Evolutionary conservation across 30 jellyfish, hydroid and myxozoan genomes (phyloP).

Genomic region (Nemopilema nomurai): DNA sequence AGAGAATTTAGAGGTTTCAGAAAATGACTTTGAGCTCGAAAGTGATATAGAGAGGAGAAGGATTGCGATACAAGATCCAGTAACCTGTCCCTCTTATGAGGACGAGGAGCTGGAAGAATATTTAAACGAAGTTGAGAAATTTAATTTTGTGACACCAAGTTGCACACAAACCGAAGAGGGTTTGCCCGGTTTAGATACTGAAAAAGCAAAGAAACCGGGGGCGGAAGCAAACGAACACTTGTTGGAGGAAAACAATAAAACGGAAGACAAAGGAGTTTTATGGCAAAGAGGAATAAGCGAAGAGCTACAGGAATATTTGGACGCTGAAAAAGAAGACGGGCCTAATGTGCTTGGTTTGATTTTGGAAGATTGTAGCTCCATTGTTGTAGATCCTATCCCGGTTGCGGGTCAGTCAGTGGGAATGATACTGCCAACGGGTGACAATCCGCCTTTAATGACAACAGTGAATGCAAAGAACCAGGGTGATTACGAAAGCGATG

Average conservation of each 20-base stretch:
- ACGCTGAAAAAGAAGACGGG: background rate
- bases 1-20: too few species aligned
- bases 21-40: too few species aligned
- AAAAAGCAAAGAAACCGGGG: background rate
- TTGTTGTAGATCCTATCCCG: background rate
- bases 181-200: background rate
- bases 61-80: background rate
- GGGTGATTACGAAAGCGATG: constrained; percentile 23
- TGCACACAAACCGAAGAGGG: background rate
- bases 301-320: background rate
- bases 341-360: background rate
- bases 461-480: background rate
- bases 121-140: background rate
- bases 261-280: too few species aligned
- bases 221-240: too few species aligned
- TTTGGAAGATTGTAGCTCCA: background rate
- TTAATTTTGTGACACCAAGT: background rate
- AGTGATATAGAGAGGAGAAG: background rate
- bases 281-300: background rate
- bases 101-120: background rate
- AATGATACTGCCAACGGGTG: background rate
- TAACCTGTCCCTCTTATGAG: background rate
- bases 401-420: background rate
- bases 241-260: background rate
- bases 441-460: background rate